Percentiles rank a stretch among this genome's conserved stretches.
Conservation (phyloP, 2,113 vertebrate genomes). For the Thamnaconus septentrionalis region DNA sequence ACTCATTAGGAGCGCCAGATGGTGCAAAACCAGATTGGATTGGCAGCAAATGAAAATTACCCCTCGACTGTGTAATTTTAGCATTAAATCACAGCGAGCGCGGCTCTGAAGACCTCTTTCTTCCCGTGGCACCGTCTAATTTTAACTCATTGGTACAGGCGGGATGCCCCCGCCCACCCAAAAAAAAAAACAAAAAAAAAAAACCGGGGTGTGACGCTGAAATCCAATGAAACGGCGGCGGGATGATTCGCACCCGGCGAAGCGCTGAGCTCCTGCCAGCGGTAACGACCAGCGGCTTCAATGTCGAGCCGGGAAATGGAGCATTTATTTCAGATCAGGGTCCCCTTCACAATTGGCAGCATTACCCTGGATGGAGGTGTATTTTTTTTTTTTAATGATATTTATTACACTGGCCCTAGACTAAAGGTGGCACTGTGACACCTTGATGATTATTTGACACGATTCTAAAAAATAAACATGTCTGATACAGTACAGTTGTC, state of each 20-base stretch:
- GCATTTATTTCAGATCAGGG: no score
- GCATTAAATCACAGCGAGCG: slow-evolving; percentile 19
- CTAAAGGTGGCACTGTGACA: no score
- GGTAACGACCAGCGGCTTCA: no score
- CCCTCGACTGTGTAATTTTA: slow-evolving; percentile 40
- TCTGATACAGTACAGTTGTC: no score
- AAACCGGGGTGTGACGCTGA: neutral
- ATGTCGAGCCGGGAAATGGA: no score
- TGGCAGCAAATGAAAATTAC: slow-evolving; percentile 42
- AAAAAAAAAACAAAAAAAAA: neutral
- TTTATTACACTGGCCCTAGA: no score
- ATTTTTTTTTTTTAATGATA: no score
- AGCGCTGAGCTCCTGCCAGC: neutral
- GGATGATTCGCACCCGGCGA: slow-evolving; percentile 11
- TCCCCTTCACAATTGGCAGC: no score
- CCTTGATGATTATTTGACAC: no score
- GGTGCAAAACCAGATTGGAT: slow-evolving; percentile 30
- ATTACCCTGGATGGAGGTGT: no score
- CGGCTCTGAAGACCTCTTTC: slow-evolving; percentile 1
- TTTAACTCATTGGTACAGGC: neutral
- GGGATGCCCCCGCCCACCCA: no score
- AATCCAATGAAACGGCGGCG: neutral
- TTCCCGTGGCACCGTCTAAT: neutral
- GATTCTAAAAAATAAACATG: no score
- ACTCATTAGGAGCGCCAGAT: slow-evolving; percentile 41